Conservation (phyloP, 2,113 vertebrate species). For the Varanus salvator region DNA sequence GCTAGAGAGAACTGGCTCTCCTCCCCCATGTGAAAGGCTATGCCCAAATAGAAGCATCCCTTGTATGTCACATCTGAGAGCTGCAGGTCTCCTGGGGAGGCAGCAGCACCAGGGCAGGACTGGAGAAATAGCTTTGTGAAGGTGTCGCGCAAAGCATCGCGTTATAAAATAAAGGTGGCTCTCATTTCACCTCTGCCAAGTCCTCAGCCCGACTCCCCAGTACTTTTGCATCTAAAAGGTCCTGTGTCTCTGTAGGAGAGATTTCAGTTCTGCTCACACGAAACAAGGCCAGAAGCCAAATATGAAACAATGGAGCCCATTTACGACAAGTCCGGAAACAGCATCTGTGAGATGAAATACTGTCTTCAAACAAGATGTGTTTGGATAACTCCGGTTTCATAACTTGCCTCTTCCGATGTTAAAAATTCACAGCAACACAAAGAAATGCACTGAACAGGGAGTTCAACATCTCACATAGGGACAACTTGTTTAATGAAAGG, state of each 20-base stretch:
- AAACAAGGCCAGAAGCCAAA: slow-evolving; percentile 57
- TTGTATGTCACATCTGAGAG: not conserved
- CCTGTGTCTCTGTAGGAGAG: rapidly evolving
- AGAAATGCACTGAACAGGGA: slow-evolving; percentile 55
- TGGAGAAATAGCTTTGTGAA: not conserved
- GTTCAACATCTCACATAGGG: not conserved
- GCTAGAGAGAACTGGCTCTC: not conserved
- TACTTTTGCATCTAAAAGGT: not conserved
- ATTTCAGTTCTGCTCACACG: not conserved
- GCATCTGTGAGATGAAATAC: slow-evolving; percentile 70
- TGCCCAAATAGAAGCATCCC: not conserved
- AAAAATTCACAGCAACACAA: slow-evolving; percentile 68
- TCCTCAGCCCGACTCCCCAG: rapidly evolving
- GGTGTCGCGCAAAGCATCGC: not conserved
- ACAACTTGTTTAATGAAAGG: not conserved
- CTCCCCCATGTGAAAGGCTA: rapidly evolving
- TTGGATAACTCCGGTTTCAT: slow-evolving; percentile 74
- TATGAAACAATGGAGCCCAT: slow-evolving; percentile 65
- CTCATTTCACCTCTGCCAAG: not conserved
- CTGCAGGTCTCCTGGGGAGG: not conserved
- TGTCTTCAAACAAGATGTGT: slow-evolving; percentile 74
- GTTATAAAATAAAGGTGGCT: not conserved
- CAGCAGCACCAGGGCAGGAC: not conserved
- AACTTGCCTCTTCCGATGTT: slow-evolving; percentile 68
- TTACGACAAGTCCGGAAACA: slow-evolving; percentile 69